Evolutionary conservation across 2,888 invertebrate genomes (phyloP).

Genomic region (Metacarcinus magister): DNA sequence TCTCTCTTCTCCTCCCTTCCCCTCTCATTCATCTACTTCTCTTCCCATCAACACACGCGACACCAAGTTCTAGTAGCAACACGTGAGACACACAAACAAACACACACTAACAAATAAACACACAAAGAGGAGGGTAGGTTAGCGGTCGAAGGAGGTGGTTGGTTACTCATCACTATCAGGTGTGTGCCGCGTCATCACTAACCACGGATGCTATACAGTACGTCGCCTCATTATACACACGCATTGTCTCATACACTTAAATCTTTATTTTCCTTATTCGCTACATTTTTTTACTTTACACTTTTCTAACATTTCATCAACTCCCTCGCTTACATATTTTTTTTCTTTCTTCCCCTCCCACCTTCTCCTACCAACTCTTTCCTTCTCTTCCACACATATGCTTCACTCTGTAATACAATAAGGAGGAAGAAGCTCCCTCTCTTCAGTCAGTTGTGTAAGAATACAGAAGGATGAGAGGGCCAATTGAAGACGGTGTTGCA

Average conservation of each 20-base stretch:
- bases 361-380: not conserved
- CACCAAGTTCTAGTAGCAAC: not conserved
- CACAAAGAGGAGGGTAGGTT: not conserved
- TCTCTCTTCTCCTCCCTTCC: not conserved
- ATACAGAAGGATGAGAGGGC: not conserved
- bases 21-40: not conserved
- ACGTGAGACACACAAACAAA: not conserved
- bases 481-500: not conserved
- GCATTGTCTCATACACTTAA: too few species aligned
- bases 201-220: not conserved
- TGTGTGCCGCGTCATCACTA: not conserved
- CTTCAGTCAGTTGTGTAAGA: not conserved
- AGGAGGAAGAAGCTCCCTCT: not conserved
- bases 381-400: not conserved
- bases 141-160: not conserved
- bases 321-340: not conserved
- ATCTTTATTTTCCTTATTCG: too few species aligned
- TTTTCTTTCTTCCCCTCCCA: not conserved
- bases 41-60: not conserved
- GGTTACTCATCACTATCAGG: not conserved
- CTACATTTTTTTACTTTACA: too few species aligned
- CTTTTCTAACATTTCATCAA: not conserved
- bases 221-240: not conserved
- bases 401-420: not conserved
- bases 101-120: not conserved